Base-by-base conservation (phyloP, 2,888 invertebrate genomes). In the Merodon equestris region DNA sequence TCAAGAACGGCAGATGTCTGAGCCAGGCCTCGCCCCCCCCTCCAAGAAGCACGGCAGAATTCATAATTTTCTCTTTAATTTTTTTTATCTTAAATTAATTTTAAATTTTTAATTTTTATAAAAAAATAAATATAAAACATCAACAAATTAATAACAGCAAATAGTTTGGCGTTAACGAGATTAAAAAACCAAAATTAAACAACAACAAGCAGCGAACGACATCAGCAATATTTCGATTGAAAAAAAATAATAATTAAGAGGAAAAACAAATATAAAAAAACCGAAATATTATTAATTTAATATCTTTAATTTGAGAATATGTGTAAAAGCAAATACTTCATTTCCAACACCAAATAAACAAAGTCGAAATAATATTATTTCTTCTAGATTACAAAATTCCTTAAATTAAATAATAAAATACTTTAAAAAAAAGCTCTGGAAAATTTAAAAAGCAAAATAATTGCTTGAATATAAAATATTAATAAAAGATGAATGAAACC, bases 1-100 rank as follows among this genome's bases (percentile, higher is more conserved):
- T 95, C 96, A 85, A 91, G 93, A 87, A 92, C 93, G 85, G 94
- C 94, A 87, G 95, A 96, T 90, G 96, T 96, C 91, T 96, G 95
- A 94, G 93, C 93, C 88, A 92, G 91, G 92, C 91, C 91, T 92
- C 92, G 90, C 91, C 92, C 91, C 93, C 92, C 91, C 93, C 93
- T 92, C 92, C 91, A 90, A 86, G 88, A 89, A 86, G 89, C 89
- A 89, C 88, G 87, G 86, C 87, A 88, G 86, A 87, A 88, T 85
- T 87, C 85, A 85, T 82, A 82, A 81, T 81, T 82, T 83, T 81
- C 77, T 83, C 7, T 7, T 27, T 27, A 27, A 27, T 27, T 27
- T 27, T 27, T 27, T 27, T 2, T 27, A 4, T 27, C 7, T 2
- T 27, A 27, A 27, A 27, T 27, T 27, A 27, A 4, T 27, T 27